Base-by-base conservation (phyloP, 2,888 invertebrate species). In the Belgica antarctica region DNA sequence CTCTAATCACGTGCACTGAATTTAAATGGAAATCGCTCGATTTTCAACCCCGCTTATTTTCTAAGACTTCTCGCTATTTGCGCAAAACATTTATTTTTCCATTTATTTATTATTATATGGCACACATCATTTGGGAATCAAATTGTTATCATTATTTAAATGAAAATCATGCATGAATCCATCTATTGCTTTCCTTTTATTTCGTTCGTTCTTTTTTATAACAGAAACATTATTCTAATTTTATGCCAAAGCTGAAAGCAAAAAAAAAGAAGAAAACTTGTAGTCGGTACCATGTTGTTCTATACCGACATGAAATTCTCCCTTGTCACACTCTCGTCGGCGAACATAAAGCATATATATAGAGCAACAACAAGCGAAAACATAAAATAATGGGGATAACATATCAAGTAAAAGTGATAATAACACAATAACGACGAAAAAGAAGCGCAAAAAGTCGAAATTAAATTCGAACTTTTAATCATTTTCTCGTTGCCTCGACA, bases 221-320 rank as follows among this genome's bases (percentile, higher is more conserved):
- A 25, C 59, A 59, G 59, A 59, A 59, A 59, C 59, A 59, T 59
- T 59, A 65, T 47, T 24, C 65, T 65, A 65, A 47, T 65, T 65
- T 65, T 65, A 65, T 65, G 46, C 65, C 46, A 25, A 36, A 65
- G 62, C 61, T 17, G 31, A 31, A 61, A 62, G 31, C 17, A 62
- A 62, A n/a, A 31, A 57, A 57, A 52, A 5, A 10, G 7, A 22
- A 59, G n/a, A n/a, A 59, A 62, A 31, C 22, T 24, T 41, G 36
- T 61, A 27, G 12, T 62, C 24, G 63, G 63, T 65, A 65, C 63
- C 63, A 65, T 65, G 63, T 41, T 65, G 63, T 65, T 65, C 63
- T 65, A 65, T 65, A 46, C 63, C 62, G 62, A 52, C 4, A 52
- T 25, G 25, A 27, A 57, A 27, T 59, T 59, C n/a, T 59, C 59